Conservation (phyloP, 2,888 invertebrate species). For the Quadroppia sp. region DNA sequence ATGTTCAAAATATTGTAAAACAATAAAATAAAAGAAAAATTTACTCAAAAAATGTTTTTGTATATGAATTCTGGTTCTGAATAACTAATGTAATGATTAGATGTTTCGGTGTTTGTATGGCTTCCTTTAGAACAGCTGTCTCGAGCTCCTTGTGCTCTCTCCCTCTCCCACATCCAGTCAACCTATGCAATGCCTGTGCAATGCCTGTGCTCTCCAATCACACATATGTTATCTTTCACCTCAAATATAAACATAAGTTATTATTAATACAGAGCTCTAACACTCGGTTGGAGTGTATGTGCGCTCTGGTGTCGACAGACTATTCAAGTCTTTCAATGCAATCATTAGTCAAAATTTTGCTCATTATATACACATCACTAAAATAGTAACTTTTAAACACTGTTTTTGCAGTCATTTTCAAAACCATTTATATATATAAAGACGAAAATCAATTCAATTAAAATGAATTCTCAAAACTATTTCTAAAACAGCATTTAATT, state of each 20-base stretch:
- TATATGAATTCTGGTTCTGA: background rate
- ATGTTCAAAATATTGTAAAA: constrained; percentile 6
- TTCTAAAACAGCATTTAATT: no score
- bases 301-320: background rate
- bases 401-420: no score
- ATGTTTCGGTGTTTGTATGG: constrained; percentile 4
- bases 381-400: no score
- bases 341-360: constrained; percentile 7
- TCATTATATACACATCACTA: background rate
- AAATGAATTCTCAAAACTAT: no score
- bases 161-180: no score
- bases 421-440: no score
- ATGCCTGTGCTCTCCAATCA: constrained; percentile 4
- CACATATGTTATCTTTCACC: constrained; percentile 34
- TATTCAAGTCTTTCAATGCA: background rate
- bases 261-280: constrained; percentile 18
- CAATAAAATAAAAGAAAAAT: background rate
- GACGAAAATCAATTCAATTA: no score
- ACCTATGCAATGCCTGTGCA: background rate
- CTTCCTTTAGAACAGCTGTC: constrained; percentile 19
- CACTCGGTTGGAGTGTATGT: background rate
- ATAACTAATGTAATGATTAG: constrained; percentile 22
- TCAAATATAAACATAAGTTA: constrained; percentile 31
- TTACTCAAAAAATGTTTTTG: background rate
- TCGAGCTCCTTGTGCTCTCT: background rate